Evolutionary conservation across 2,113 vertebrate genomes (phyloP).

Genomic region (Strigops habroptila): DNA sequence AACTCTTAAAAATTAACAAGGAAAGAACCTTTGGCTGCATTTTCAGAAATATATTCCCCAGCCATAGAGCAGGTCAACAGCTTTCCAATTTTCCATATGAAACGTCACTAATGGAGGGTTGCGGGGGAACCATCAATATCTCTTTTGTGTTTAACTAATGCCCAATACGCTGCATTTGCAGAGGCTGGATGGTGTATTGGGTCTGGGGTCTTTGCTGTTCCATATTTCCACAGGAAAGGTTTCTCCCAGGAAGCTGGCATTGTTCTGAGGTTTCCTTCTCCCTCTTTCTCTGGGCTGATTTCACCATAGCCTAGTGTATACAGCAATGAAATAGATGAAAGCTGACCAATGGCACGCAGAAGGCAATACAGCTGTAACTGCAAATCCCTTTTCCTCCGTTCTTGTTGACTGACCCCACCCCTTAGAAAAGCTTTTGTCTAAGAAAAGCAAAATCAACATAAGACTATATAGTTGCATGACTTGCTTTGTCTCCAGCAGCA

Average conservation of each 20-base stretch:
- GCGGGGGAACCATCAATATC: not conserved
- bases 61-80: not conserved
- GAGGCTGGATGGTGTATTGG: not conserved
- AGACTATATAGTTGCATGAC: not conserved
- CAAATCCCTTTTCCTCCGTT: constrained; percentile 49
- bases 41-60: not conserved
- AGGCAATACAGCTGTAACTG: constrained; percentile 47
- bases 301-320: constrained; percentile 5
- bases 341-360: constrained; percentile 29
- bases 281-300: not conserved
- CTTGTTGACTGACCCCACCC: constrained; percentile 31
- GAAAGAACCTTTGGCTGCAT: not conserved
- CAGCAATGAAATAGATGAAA: constrained; percentile 57
- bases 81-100: not conserved
- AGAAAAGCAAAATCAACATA: constrained; percentile 55
- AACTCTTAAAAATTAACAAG: not conserved
- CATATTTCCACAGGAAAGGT: not conserved
- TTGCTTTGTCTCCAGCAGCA: constrained; percentile 65
- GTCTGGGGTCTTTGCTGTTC: not conserved
- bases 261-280: not conserved
- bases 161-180: not conserved
- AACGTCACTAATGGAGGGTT: not conserved
- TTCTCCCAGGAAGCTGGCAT: not conserved
- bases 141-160: not conserved
- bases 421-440: constrained; percentile 48